Evolutionary conservation across 1,140 invertebrate genomes (phyloP), one percentile per base, ranked within the genome.

Genomic region (Panagrolaimus sp.): DNA sequence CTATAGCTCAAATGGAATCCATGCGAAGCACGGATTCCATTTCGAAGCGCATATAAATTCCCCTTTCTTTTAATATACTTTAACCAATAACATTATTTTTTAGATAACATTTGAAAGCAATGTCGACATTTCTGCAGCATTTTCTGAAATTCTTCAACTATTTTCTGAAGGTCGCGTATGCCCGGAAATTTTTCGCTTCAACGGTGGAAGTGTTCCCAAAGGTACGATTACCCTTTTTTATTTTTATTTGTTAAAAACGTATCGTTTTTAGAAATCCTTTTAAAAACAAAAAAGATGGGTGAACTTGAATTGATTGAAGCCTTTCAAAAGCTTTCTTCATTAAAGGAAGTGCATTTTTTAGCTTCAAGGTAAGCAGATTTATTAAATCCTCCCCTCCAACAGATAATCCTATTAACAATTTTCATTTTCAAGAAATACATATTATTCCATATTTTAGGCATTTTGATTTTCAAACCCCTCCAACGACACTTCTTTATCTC

Each of bases 31-130:
- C n/a, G n/a, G n/a, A n/a, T n/a, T n/a, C n/a, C n/a, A n/a, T 26
- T 58, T n/a, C 15, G 28, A 21, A n/a, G 52, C 21, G 8, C 21
- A 21, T n/a, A 10, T 21, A 21, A 21, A 28, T 21, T 2, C 12
- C 2, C 12, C 9, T 52, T 52, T 52, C 26, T 9, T 21, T 21
- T 17, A 28, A n/a, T 5, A 21, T 12, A 28, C 28, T 1, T 21
- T 26, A 58, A 58, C 17, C 0, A 17, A 17, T 3, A n/a, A 5
- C 3, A 8, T 58, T 21, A 12, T 12, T 58, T 48, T 58, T 21
- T 28, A 58, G 52, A 58, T 58, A 58, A 58, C 28, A 12, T 58
- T 58, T 58, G 52, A 58, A 28, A 21, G 21, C 52, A 58, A 58
- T 28, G 28, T 58, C 17, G 52, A 58, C 17, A 21, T 58, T 28